Conservation (phyloP, 2,113 vertebrate genomes). For the Cyanoderma ruficeps region DNA sequence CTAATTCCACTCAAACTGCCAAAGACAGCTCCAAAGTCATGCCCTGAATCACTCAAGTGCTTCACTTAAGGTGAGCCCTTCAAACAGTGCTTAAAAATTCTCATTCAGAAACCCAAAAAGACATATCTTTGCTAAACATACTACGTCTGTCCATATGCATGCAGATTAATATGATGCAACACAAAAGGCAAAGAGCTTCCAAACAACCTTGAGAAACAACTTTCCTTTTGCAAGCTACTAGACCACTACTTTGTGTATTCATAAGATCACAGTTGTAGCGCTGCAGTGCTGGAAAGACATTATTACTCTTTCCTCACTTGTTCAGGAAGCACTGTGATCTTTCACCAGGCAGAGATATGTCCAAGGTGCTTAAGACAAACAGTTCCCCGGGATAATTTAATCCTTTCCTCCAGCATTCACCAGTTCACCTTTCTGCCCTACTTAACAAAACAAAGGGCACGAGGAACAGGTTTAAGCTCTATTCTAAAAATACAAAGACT, state of each 20-base stretch:
- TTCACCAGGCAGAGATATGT: not conserved
- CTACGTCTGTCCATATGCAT: not conserved
- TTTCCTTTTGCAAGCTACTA: not conserved
- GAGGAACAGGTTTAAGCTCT: not conserved
- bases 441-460: not conserved
- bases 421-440: not conserved
- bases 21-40: not conserved
- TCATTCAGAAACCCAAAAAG: not conserved
- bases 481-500: not conserved
- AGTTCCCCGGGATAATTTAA: not conserved
- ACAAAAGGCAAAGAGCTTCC: not conserved
- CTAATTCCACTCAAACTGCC: not conserved
- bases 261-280: not conserved
- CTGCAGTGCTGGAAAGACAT: not conserved
- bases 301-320: not conserved
- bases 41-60: not conserved
- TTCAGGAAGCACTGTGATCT: not conserved
- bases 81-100: not conserved
- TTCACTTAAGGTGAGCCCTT: not conserved
- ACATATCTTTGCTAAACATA: not conserved
- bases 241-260: not conserved
- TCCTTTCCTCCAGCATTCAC: not conserved
- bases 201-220: not conserved
- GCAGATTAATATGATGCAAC: not conserved
- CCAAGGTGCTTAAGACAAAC: not conserved